These are phyloP conservation scores for Synaphobranchus kaupii DNA, from an alignment of 2,797 vertebrate species.

Conservation along the genomic window DNA sequence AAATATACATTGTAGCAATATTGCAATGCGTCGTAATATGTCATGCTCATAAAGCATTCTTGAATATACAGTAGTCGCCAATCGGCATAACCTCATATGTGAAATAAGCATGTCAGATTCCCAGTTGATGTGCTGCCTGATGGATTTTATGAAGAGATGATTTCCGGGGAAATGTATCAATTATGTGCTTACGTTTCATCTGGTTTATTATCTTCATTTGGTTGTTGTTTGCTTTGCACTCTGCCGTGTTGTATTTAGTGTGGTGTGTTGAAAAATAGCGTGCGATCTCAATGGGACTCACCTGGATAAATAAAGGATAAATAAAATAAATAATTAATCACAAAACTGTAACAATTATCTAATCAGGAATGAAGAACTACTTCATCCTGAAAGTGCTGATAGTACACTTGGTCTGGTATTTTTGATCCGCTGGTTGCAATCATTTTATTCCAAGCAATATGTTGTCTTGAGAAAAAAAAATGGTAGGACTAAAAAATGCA, in stretches of 20 bases:
- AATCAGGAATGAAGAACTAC: not conserved
- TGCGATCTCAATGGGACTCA: not conserved
- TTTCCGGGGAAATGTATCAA: not conserved
- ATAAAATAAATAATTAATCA: not conserved
- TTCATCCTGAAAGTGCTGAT: not conserved
- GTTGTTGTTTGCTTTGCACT: not conserved
- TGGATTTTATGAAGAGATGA: not conserved
- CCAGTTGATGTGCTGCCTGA: not conserved
- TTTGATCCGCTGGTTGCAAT: not conserved
- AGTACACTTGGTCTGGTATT: not conserved
- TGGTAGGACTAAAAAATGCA: not conserved
- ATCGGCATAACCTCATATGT: not conserved
- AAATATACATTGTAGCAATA: not conserved
- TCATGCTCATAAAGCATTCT: not conserved
- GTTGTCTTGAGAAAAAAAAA: not conserved
- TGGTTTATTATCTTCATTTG: not conserved
- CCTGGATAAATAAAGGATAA: not conserved
- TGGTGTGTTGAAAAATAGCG: too few relatives aligned
- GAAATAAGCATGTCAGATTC: not conserved
- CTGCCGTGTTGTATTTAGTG: too few relatives aligned
- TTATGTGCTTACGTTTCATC: not conserved
- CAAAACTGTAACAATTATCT: slow-evolving; percentile 4
- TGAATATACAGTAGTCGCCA: not conserved
- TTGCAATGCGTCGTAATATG: too few relatives aligned
- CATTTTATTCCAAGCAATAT: not conserved